Base-by-base conservation (phyloP, 2,888 invertebrate genomes). In the Spodoptera picta region DNA sequence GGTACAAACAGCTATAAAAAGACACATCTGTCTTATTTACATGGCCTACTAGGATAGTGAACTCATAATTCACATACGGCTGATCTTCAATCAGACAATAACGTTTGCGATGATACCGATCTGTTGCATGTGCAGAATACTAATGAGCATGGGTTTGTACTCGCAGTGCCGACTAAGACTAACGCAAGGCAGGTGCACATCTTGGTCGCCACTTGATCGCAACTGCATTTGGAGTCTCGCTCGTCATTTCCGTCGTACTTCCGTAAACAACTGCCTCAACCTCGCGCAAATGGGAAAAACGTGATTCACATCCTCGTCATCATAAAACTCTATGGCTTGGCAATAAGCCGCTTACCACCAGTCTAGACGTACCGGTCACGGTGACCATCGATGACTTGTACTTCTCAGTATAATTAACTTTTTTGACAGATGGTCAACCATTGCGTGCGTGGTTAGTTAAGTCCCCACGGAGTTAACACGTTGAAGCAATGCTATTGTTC, bases 251-350 rank as follows among this genome's bases (percentile, higher is more conserved):
- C 87, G 79, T 64, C 51, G 47, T 36, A 76, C 83, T 89, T 89
- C 89, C 89, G 88, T 88, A 89, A 87, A 88, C 88, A 79, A 47
- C 62, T 68, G 59, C 61, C 53, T 62, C 65, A 80, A 75, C 70
- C 69, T 79, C 64, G 62, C 52, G 45, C 65, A 65, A 76, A 71
- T 75, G 54, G 69, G 62, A 75, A 81, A 81, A 76, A 70, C 63
- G 66, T 66, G 69, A 60, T 68, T 62, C 52, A 68, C 52, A 72
- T 77, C 55, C 58, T 69, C 52, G 63, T 50, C 14, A 36, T 56
- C 46, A 60, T 50, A 48, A n/a, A 64, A 68, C 61, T 65, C 19
- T 62, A 66, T 52, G 56, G 24, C 41, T 45, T 46, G 31, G 31
- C 56, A 63, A 48, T 66, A 69, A 63, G 56, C 45, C 19, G 19